A percentile compares a stretch with the other conserved stretches of the same genome.
phyloP scores from a whole-genome alignment of 2,797 vertebrate species.

The Cuculus canorus region DNA sequence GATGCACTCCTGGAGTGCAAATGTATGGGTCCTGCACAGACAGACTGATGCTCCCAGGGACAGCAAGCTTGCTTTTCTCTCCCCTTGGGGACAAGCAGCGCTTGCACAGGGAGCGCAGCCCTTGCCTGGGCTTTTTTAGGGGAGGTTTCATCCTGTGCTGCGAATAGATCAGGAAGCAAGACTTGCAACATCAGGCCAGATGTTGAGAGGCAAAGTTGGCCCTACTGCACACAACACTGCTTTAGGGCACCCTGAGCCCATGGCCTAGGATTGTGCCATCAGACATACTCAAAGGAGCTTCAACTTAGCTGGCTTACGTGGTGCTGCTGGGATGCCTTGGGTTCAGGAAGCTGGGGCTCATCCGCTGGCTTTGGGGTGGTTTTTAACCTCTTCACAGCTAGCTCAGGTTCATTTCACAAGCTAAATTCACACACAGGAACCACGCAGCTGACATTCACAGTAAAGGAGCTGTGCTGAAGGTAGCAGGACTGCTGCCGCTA shows the following conservation, averaged over 20 bases:
- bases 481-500: background rate
- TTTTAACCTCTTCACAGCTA: background rate
- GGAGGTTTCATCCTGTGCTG: background rate
- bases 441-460: fast-evolving
- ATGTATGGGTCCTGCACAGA: fast-evolving
- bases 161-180: background rate
- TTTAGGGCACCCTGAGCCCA: fast-evolving
- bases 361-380: background rate
- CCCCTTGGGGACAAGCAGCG: fast-evolving
- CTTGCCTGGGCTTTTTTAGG: background rate
- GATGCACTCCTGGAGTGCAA: fast-evolving
- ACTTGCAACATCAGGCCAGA: background rate
- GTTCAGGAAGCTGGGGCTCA: background rate
- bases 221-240: background rate
- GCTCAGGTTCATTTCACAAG: background rate
- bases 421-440: fast-evolving
- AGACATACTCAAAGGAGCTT: background rate
- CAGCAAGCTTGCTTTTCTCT: background rate
- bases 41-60: fast-evolving
- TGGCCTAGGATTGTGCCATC: too few species aligned
- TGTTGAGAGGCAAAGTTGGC: fast-evolving
- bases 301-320: fast-evolving
- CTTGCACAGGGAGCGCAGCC: fast-evolving
- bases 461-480: background rate
- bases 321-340: background rate